Evolutionary conservation across 2,797 vertebrate genomes (phyloP), one percentile per base, ranked within the genome.

Genomic region (Acanthurus leucopareius): DNA sequence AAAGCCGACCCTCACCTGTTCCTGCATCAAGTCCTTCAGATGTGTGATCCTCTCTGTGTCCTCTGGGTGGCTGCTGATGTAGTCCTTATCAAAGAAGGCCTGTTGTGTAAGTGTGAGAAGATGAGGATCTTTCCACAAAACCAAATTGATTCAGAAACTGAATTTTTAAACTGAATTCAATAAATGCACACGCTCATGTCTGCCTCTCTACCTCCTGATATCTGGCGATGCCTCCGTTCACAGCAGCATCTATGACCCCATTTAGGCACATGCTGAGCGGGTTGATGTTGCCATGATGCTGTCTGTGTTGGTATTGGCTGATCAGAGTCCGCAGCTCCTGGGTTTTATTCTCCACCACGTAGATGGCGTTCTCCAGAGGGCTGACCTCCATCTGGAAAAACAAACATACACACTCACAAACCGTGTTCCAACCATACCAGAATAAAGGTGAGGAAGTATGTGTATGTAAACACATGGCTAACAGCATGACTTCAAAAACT

Each of bases 31-130:
- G 44, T 99, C 97, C 90, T 99, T 99, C 80, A 99, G 96, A 86
- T 99, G 97, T 4, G 96, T 95, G 89, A 99, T 99, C 94, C 97
- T 97, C 91, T 99, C 98, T 6, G 97, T 94, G 0, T 99, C 98
- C 77, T 97, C 98, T 0, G 98, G 96, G 86, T 99, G 98, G 85
- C 97, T 97, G 86, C 94, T 96, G 86, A 99, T 98, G 86, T 98
- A 99, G 75, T 99, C 98, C 90, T 98, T 99, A 92, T 99, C 98
- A 80, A 99, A 99, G 93, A 99, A 99, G 14, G 98, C 98, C 98
- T 99, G 89, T 67, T 16, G 75, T 17, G 51, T 35, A 28, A 20
- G 42, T 69, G 54, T 54, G 9, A 54, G 68, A 68, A 69, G n/a
- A 83, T 77, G 22, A 79, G 42, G 17, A 63, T 72, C 56, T 69